phyloP scores from a whole-genome alignment of 2,113 vertebrate species.

The Onychostruthus taczanowskii region DNA sequence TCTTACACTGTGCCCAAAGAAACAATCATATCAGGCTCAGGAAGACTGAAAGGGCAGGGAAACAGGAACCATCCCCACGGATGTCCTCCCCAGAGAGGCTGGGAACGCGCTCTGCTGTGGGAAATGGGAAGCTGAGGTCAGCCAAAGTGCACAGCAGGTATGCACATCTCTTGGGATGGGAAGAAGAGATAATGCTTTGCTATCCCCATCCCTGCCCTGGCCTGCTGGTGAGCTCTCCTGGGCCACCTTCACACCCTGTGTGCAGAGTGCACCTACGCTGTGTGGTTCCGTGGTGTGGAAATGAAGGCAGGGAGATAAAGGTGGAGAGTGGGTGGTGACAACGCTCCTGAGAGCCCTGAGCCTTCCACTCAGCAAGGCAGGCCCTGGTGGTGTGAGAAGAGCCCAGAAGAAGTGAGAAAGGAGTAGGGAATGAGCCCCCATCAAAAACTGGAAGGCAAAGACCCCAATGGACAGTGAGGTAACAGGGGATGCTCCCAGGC shows the following conservation, averaged over 20 bases:
- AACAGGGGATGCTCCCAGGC: background rate
- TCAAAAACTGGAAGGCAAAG: background rate
- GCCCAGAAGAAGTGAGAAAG: background rate
- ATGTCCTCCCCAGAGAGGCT: constrained; percentile 70
- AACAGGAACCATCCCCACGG: constrained; percentile 79
- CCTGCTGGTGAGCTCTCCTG: background rate
- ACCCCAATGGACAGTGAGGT: background rate
- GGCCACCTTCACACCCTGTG: background rate
- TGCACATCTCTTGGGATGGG: background rate
- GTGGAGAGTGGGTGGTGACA: constrained; percentile 47
- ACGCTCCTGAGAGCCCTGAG: background rate
- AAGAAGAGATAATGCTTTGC: background rate
- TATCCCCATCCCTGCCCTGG: background rate
- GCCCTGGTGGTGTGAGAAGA: background rate
- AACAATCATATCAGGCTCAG: constrained; percentile 83
- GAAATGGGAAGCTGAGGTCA: constrained; percentile 54
- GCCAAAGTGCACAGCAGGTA: constrained; percentile 17
- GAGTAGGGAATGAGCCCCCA: background rate
- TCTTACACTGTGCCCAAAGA: constrained; percentile 71
- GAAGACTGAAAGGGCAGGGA: constrained; percentile 75
- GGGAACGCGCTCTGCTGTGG: constrained; percentile 53
- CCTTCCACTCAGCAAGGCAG: constrained; percentile 15
- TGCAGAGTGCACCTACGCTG: background rate
- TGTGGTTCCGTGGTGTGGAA: background rate
- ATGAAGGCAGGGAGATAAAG: constrained; percentile 38